Evolutionary conservation across 2,113 vertebrate genomes (phyloP), one percentile per base, ranked within the genome.

Genomic region (Parotia lawesii): DNA sequence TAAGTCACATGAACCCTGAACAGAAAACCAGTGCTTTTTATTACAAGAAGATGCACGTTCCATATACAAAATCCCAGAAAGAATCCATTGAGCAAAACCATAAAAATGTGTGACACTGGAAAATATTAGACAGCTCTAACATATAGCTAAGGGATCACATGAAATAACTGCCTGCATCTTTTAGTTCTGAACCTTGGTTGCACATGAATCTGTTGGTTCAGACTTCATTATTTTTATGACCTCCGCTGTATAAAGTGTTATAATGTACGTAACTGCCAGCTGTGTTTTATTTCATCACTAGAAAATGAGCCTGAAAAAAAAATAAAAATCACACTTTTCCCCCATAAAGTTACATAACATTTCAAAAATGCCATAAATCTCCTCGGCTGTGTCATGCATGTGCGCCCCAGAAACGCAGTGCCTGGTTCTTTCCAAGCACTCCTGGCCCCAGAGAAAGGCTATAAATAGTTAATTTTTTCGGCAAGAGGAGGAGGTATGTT

Each of bases 221-320:
- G 89, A 89, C 91, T 93, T 87, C 73, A 80, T 65, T 90, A 64
- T 40, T 91, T 94, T 96, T 94, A 89, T 33, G 50, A 56, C 40
- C 92, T 74, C 56, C 21, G 27, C 78, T 77, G 44, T 76, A 89
- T 92, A 70, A 88, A 93, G 71, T 80, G 80, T 47, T 77, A 88
- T 10, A 90, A 75, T 18, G 54, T 21, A 79, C 0, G 2, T 67
- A 91, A 80, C 78, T 51, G 85, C 85, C 90, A 95, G 85, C 74
- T 94, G 58, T 48, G 65, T 54, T 95, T 94, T 91, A 93, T 81
- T 95, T 88, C 70, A 47, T 77, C 87, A 72, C 60, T n/a, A 74
- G 65, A 87, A 89, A 92, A 76, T 38, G 35, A 87, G 66, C 72
- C 78, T 48, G 14, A 5, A 47, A 93, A 70, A 70, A 67, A 67